phyloP scores from a whole-genome alignment of 2,113 vertebrate species.

The Grus americana region DNA sequence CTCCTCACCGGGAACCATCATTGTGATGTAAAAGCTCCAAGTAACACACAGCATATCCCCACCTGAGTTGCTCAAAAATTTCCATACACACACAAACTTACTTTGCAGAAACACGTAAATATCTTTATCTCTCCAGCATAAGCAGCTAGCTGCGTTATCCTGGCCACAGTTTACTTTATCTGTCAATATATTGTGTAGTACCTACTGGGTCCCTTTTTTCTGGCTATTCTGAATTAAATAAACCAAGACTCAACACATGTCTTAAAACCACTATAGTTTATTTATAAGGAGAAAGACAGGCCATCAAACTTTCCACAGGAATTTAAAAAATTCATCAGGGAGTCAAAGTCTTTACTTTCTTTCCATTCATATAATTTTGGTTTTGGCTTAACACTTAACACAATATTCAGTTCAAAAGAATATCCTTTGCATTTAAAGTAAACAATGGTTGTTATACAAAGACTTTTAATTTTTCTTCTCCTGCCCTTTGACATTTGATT shows the following conservation, averaged over 20 bases:
- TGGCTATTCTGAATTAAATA: slow-evolving; percentile 77
- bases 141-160: not conserved
- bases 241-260: slow-evolving; percentile 76
- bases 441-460: slow-evolving; percentile 69
- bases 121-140: not conserved
- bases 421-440: slow-evolving; percentile 74
- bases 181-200: slow-evolving; percentile 62
- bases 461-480: slow-evolving; percentile 69
- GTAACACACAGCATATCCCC: accelerated
- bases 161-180: slow-evolving; percentile 29
- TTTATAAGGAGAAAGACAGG: slow-evolving; percentile 77
- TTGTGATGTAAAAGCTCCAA: accelerated
- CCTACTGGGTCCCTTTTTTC: slow-evolving; percentile 45
- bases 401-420: slow-evolving; percentile 81
- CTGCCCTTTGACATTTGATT: slow-evolving; percentile 56
- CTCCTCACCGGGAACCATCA: not conserved
- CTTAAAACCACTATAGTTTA: slow-evolving; percentile 75
- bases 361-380: slow-evolving; percentile 88
- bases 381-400: slow-evolving; percentile 84
- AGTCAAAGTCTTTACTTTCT: slow-evolving; percentile 81
- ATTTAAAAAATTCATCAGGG: slow-evolving; percentile 81
- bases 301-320: slow-evolving; percentile 83
- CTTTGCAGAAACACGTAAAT: not conserved
- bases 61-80: not conserved
- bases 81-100: not conserved